Conservation (phyloP, 2,113 vertebrate genomes). For the Hippocampus guttulatus region DNA sequence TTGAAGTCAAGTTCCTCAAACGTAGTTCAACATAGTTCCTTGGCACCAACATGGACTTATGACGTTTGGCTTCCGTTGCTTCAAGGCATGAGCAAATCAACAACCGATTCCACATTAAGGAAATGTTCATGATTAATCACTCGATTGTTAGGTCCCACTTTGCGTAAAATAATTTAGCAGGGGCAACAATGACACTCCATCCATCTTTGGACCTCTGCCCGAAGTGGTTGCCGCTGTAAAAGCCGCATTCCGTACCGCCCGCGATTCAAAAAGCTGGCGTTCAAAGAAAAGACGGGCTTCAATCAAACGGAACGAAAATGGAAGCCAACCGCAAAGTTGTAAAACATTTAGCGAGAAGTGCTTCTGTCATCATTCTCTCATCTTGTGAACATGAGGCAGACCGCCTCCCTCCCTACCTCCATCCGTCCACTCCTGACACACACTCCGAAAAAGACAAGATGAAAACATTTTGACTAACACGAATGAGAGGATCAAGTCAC, state of each 20-base stretch:
- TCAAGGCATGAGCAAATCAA: no score
- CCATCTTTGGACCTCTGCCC: not conserved
- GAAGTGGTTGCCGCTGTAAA: not conserved
- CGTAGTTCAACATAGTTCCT: no score
- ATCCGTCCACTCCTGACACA: conserved; percentile 35
- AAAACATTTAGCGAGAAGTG: conserved; percentile 1
- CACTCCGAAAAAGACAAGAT: not conserved
- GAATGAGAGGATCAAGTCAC: conserved; percentile 50
- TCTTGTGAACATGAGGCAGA: not conserved
- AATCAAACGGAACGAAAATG: conserved; percentile 32
- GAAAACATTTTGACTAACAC: conserved; percentile 47
- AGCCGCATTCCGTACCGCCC: no score
- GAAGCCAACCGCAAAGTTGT: conserved; percentile 12
- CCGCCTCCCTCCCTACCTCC: conserved; percentile 31
- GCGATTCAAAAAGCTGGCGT: not conserved
- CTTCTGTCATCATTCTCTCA: conserved; percentile 21
- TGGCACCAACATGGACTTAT: no score
- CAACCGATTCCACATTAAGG: no score
- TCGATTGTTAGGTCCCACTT: no score
- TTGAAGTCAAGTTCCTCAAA: no score
- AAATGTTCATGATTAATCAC: no score
- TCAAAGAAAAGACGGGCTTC: conserved; percentile 17
- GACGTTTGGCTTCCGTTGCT: no score
- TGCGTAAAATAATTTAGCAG: not conserved
- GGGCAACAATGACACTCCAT: not conserved